Evolutionary conservation across 2,113 vertebrate species (phyloP).

Genomic region (Nibea coibor): DNA sequence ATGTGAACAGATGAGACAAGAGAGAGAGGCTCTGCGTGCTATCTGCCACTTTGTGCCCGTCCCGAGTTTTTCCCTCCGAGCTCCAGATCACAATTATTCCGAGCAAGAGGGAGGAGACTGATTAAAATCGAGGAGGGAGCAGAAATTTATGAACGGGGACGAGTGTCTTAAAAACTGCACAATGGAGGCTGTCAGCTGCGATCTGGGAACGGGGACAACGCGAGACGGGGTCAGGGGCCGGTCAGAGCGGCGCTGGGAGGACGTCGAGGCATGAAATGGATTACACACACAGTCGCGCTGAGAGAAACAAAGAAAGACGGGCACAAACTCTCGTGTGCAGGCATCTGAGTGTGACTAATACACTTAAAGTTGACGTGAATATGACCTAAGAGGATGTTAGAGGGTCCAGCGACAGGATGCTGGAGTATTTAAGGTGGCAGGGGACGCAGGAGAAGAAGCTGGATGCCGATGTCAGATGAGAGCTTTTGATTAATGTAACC

Average conservation of each 20-base stretch:
- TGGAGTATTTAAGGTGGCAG: not conserved
- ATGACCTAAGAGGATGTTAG: conserved; percentile 40
- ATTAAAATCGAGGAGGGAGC: conserved; percentile 28
- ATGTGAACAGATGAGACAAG: conserved; percentile 11
- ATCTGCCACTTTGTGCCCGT: conserved; percentile 12
- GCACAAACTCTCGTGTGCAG: conserved; percentile 11
- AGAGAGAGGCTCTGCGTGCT: not conserved
- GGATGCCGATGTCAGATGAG: not conserved
- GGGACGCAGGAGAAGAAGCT: not conserved
- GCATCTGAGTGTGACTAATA: conserved; percentile 44
- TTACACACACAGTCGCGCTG: conserved; percentile 42
- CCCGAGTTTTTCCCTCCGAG: conserved; percentile 18
- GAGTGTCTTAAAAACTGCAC: conserved; percentile 15
- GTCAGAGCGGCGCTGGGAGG: conserved; percentile 44
- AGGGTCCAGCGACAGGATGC: not conserved
- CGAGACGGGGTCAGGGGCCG: conserved; percentile 49
- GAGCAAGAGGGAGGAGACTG: conserved; percentile 17
- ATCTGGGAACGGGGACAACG: conserved; percentile 44
- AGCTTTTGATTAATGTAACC: conserved; percentile 9
- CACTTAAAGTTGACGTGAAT: conserved; percentile 36
- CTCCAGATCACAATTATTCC: conserved; percentile 29
- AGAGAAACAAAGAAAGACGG: conserved; percentile 33
- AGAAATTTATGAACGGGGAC: conserved; percentile 3
- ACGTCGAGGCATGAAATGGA: conserved; percentile 63
- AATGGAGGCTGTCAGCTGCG: conserved; percentile 4